Conservation (phyloP, 92 coral and sea anemone genomes). For the Phenganax marumi region DNA sequence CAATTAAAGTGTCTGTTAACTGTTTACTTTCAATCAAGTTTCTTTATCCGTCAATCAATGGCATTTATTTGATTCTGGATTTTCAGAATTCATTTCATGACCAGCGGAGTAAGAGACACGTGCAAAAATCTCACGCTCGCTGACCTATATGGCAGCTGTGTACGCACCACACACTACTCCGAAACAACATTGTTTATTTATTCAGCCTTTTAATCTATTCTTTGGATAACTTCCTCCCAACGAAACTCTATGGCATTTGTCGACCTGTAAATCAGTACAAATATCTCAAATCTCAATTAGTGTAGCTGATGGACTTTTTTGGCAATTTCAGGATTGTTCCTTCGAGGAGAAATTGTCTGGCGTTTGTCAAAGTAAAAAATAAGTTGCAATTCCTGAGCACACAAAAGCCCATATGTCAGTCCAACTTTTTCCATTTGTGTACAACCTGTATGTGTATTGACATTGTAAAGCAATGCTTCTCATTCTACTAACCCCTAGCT, state of each 20-base stretch:
- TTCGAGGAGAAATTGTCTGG: too few relatives aligned
- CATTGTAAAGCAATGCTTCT: too few relatives aligned
- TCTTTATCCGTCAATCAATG: conserved; percentile 21
- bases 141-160: conserved; percentile 26
- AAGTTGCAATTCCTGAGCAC: too few relatives aligned
- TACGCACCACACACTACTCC: neutral
- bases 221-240: neutral
- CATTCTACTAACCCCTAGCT: too few relatives aligned
- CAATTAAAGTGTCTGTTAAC: conserved; percentile 35
- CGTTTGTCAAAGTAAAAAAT: too few relatives aligned
- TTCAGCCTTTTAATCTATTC: neutral
- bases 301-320: too few relatives aligned
- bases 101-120: conserved; percentile 9
- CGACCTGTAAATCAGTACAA: neutral
- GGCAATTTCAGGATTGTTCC: too few relatives aligned
- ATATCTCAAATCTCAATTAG: neutral
- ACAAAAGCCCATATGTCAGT: too few relatives aligned
- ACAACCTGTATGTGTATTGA: too few relatives aligned
- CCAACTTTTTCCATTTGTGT: too few relatives aligned
- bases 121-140: conserved; percentile 42
- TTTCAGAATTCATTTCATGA: conserved; percentile 10
- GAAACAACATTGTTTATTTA: conserved; percentile 1
- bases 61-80: neutral
- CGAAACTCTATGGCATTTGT: neutral
- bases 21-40: conserved; percentile 28